Evolutionary conservation across 2,797 vertebrate species (phyloP).

Genomic region (Petrocephalus schoutedeni): DNA sequence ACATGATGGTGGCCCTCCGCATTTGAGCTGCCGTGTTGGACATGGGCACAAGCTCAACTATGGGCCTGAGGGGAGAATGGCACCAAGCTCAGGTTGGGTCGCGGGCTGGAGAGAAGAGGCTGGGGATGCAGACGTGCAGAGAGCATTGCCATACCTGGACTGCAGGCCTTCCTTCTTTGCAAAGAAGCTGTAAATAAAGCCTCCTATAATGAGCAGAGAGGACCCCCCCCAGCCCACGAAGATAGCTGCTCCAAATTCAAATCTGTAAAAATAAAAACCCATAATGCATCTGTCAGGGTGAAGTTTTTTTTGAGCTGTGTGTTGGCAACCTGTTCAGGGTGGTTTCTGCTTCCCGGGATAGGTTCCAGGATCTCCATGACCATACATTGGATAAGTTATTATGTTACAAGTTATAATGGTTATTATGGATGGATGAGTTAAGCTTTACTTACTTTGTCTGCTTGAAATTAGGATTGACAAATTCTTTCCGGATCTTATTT

Average conservation of each 20-base stretch:
- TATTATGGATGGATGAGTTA: neutral
- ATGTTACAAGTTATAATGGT: neutral
- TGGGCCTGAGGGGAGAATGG: constrained; percentile 39
- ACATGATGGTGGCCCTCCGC: constrained; percentile 38
- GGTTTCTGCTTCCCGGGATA: neutral
- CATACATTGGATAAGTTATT: neutral
- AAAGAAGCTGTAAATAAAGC: constrained; percentile 76
- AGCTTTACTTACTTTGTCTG: constrained; percentile 55
- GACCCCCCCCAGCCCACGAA: constrained; percentile 91
- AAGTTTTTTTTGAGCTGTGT: neutral
- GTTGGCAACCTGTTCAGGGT: neutral
- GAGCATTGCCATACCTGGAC: constrained; percentile 49
- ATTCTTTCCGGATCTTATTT: constrained; percentile 59
- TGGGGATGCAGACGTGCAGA: neutral
- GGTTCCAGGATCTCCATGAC: neutral
- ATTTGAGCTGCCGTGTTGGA: constrained; percentile 32
- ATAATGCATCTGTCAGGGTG: neutral
- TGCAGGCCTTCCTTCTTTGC: constrained; percentile 55
- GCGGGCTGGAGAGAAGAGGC: neutral
- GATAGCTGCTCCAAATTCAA: constrained; percentile 86
- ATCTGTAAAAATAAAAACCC: constrained; percentile 61
- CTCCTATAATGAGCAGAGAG: constrained; percentile 79
- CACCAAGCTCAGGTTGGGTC: neutral
- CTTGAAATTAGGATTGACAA: constrained; percentile 53
- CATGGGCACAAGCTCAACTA: constrained; percentile 16